Evolutionary conservation across 2,888 invertebrate species (phyloP).

Genomic region (Acleris holmiana): DNA sequence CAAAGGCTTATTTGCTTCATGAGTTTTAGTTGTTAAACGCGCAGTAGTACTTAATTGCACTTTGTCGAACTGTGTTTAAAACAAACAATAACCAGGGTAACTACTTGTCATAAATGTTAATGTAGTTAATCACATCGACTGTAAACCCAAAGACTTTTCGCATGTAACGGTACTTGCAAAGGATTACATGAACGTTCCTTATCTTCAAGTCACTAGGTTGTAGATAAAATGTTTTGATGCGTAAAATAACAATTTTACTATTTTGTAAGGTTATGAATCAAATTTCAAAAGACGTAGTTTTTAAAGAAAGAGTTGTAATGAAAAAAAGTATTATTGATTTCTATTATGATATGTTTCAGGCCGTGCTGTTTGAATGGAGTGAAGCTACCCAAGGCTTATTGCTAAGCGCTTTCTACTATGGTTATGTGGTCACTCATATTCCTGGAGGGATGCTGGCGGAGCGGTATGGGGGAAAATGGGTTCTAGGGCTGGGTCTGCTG

Average conservation of each 20-base stretch:
- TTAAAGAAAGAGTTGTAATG: too few relatives aligned
- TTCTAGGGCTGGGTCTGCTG: slow-evolving; percentile 91
- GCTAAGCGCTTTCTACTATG: slow-evolving; percentile 93
- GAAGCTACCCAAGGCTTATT: slow-evolving; percentile 90
- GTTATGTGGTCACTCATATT: slow-evolving; percentile 92
- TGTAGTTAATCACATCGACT: not conserved
- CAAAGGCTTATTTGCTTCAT: too few relatives aligned
- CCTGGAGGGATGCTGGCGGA: slow-evolving; percentile 93
- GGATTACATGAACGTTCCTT: slow-evolving; percentile 13
- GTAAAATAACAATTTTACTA: slow-evolving; percentile 6
- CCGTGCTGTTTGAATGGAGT: slow-evolving; percentile 86
- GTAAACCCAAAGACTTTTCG: slow-evolving; percentile 10
- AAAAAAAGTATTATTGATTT: not conserved
- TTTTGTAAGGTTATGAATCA: not conserved
- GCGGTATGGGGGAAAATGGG: slow-evolving; percentile 93
- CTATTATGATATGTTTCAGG: slow-evolving; percentile 42
- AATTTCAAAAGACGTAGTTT: not conserved
- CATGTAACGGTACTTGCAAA: not conserved
- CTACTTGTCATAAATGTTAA: not conserved
- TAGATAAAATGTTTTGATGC: slow-evolving; percentile 11
- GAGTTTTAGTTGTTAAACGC: too few relatives aligned
- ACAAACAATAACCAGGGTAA: not conserved
- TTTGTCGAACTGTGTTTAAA: too few relatives aligned
- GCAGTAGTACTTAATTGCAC: too few relatives aligned
- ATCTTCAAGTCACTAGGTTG: slow-evolving; percentile 9